Conservation (phyloP, 2,797 vertebrate species). For the Hozukius guyotensis region DNA sequence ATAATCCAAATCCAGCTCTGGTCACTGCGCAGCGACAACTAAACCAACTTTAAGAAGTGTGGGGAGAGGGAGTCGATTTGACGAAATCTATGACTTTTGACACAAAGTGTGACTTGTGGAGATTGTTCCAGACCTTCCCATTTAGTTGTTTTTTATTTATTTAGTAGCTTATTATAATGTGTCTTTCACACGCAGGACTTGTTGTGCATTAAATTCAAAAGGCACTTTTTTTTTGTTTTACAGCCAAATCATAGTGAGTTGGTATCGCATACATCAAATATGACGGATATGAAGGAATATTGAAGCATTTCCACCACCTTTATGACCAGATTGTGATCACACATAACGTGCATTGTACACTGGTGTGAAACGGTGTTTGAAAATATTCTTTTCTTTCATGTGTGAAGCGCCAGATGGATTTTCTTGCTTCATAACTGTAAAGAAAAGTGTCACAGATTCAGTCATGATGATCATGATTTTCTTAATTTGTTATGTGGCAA, state of each 20-base stretch:
- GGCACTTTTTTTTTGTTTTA: conserved; percentile 65
- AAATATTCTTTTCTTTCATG: conserved; percentile 63
- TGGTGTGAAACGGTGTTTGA: conserved; percentile 30
- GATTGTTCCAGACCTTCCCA: neutral
- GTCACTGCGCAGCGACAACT: conserved; percentile 14
- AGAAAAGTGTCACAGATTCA: neutral
- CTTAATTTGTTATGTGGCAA: neutral
- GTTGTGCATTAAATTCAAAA: conserved; percentile 41
- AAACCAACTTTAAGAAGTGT: neutral
- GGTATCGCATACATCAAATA: conserved; percentile 32
- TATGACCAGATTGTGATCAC: conserved; percentile 43
- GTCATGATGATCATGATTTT: neutral
- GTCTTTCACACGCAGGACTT: conserved; percentile 43
- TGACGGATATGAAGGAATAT: neutral
- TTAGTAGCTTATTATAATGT: conserved; percentile 31
- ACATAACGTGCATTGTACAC: neutral
- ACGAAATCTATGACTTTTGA: neutral
- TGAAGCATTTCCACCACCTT: conserved; percentile 7
- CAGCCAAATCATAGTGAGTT: conserved; percentile 38
- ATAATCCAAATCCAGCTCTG: conserved; percentile 24
- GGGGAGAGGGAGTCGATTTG: neutral
- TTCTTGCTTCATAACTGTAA: neutral
- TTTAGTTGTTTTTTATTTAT: conserved; percentile 31
- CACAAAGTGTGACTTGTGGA: conserved; percentile 3
- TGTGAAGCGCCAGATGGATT: neutral